Percentiles rank a stretch among this genome's conserved stretches.
Conservation (phyloP, 2,113 vertebrate species). For the Laticauda laticaudata region DNA sequence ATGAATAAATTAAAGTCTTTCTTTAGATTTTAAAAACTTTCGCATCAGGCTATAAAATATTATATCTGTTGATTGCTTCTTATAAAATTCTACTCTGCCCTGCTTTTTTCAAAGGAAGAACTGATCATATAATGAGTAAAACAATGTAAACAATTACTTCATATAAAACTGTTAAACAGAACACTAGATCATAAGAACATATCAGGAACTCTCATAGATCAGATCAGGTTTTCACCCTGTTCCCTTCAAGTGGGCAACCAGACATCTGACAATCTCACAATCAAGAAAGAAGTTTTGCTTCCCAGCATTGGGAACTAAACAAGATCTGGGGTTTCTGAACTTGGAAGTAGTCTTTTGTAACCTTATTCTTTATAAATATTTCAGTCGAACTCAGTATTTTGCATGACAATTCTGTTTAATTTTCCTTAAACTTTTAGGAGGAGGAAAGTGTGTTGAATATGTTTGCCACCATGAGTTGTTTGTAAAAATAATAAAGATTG, state of each 20-base stretch:
- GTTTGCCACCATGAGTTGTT: neutral
- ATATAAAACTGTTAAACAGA: neutral
- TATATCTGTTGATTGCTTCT: neutral
- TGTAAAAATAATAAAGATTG: neutral
- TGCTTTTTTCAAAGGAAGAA: neutral
- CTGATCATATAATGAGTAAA: neutral
- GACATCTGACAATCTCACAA: neutral
- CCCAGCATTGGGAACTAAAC: neutral
- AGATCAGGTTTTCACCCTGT: neutral
- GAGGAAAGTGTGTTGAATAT: neutral
- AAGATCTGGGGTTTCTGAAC: neutral
- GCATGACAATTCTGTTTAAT: neutral
- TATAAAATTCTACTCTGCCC: neutral
- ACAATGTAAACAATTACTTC: neutral
- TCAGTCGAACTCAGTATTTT: neutral
- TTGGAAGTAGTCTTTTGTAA: neutral
- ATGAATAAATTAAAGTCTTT: constrained; percentile 2
- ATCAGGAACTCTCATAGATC: neutral
- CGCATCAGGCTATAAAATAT: neutral
- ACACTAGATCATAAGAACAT: neutral
- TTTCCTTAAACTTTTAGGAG: neutral
- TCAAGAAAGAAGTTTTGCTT: neutral
- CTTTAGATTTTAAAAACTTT: neutral
- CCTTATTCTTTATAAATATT: neutral
- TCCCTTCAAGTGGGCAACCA: neutral